Base-by-base conservation (phyloP, 2,113 vertebrate genomes). In the Gallinago jamesoni region DNA sequence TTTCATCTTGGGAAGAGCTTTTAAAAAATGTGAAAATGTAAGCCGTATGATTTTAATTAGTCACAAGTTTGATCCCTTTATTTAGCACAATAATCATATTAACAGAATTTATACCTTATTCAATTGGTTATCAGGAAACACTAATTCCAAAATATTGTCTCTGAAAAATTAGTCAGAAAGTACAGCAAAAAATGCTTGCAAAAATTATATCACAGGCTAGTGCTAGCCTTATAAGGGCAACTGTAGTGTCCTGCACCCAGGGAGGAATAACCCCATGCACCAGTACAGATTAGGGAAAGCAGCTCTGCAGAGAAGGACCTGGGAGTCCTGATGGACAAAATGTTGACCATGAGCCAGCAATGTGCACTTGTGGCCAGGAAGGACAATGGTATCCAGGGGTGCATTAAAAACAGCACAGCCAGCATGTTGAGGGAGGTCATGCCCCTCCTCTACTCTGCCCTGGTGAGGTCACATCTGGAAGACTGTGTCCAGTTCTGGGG, bases 11-110 rank as follows among this genome's bases (percentile, higher is more conserved):
- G 82, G 79, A 90, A 94, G 68, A 89, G 52, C 64, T 70, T 60
- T 78, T 83, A 4, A 83, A 91, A 90, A 90, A 81, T 92, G 14
- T 90, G 83, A 93, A 95, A 89, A 88, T 79, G 13, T 74, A 94
- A 84, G 39, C 60, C 69, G 76, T 79, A 84, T 90, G 48, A 89
- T 73, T 94, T 91, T 66, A 92, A 90, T 96, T 95, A 96, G 64
- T 62, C 35, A 76, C 31, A 72, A 79, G 20, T 84, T 72, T 84
- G 30, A 80, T 86, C 33, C 28, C 7, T 79, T 77, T 85, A 66
- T 87, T 92, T 89, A 95, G 69, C 20, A 79, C 20, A 7, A n/a
- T 67, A 87, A 89, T 89, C 15, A 73, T 79, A 86, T 92, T 93
- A 88, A 75, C 55, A 82, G 52, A 84, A 67, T 89, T 68, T 72